Conservation (phyloP, 1,140 invertebrate genomes). For the Ips typographus region DNA sequence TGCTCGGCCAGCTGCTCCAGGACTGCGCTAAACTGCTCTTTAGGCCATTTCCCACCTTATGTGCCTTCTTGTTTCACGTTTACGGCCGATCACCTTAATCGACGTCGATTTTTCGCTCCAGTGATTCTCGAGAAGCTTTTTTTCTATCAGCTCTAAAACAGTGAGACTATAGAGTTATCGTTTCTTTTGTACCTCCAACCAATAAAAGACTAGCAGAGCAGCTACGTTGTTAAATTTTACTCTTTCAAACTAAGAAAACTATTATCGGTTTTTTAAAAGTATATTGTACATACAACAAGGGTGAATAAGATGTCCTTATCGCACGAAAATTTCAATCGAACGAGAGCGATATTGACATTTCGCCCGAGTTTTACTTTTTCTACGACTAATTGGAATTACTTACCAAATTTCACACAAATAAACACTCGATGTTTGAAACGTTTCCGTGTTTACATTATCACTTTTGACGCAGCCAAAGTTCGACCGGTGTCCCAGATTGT, state of each 20-base stretch:
- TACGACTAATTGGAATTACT: no score
- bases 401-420: no score
- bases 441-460: no score
- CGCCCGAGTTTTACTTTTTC: no score
- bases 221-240: neutral
- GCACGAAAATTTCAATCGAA: no score
- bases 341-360: no score
- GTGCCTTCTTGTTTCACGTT: neutral
- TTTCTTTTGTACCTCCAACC: neutral
- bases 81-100: neutral
- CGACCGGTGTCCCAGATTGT: no score
- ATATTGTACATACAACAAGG: no score
- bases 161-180: neutral
- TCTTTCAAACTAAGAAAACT: neutral
- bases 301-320: no score
- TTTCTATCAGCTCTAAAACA: neutral
- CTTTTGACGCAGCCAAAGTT: no score
- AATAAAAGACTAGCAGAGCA: neutral
- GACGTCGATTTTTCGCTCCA: neutral
- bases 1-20: conserved; percentile 30
- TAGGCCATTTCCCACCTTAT: conserved; percentile 31
- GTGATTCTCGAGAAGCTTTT: neutral
- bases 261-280: neutral
- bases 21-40: conserved; percentile 11
- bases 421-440: no score